Evolutionary conservation across 2,888 invertebrate species (phyloP), one percentile per base, ranked within the genome.

Genomic region (Digitonthophagus gazella): DNA sequence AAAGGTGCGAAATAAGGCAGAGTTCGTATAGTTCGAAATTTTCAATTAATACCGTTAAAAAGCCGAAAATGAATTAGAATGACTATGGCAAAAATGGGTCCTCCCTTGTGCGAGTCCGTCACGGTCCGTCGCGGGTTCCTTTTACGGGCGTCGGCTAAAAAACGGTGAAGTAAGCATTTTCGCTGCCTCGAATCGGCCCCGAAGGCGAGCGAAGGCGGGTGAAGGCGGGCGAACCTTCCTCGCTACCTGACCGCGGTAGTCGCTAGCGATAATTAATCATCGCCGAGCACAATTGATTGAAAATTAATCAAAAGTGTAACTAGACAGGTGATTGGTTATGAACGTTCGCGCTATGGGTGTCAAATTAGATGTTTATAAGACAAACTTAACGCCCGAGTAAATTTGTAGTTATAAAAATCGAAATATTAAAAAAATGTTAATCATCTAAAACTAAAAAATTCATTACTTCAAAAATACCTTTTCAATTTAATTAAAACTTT

Each of bases 291-390:
- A 82, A 81, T 81, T 81, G 82, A 83, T 83, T 82, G 82, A 81
- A 83, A 82, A 83, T 83, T 83, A 83, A 83, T 82, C 83, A 83
- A 82, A 82, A 81, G 78, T 80, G 80, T 83, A 83, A 83, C 82
- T 79, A 83, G 83, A 82, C 83, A 83, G 83, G 81, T 82, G 83
- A 83, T 83, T 82, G 82, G 80, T 78, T 81, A 79, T 80, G 80
- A 81, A 76, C 78, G 80, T 81, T 80, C 81, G 80, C 82, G 79
- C 82, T 80, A 80, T 80, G 78, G 81, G 82, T 79, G 82, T 82
- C 80, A 82, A 82, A 81, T 81, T 82, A 82, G 80, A 78, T 80
- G 79, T 78, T 80, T 79, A 79, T 77, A 77, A 58, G 66, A 67
- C 61, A n/a, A 18, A 61, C 20, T 16, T 18, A 19, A 61, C 65